These are phyloP conservation scores for Cryptocephalus primarius DNA, from an alignment of 2,888 invertebrate species.

Conservation along the genomic window DNA sequence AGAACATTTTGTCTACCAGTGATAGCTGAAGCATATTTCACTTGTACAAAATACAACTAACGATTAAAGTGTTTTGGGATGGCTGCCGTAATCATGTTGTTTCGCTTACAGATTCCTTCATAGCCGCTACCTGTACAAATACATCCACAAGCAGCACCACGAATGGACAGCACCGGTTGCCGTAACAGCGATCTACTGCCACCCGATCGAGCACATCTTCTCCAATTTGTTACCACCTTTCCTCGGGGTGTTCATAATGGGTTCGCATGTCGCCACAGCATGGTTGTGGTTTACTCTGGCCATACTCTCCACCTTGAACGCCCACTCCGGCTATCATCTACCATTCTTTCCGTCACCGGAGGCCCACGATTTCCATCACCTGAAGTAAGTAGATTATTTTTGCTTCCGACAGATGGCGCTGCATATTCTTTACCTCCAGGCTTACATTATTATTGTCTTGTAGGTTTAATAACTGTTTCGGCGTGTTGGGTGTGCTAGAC, in stretches of 20 bases:
- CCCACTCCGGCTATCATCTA: constrained; percentile 77
- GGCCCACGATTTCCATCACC: constrained; percentile 79
- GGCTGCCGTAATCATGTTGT: too few relatives aligned
- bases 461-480: constrained; percentile 78
- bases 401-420: neutral
- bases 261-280: constrained; percentile 64
- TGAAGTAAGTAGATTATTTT: constrained; percentile 48
- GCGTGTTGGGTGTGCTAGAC: constrained; percentile 71
- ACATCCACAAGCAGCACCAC: constrained; percentile 77
- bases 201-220: constrained; percentile 66
- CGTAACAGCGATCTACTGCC: constrained; percentile 70
- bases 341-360: constrained; percentile 79
- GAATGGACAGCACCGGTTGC: constrained; percentile 83
- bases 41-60: too few relatives aligned
- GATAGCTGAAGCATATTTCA: too few relatives aligned
- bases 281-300: constrained; percentile 73
- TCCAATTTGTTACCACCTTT: constrained; percentile 69
- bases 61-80: too few relatives aligned
- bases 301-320: constrained; percentile 66
- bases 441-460: constrained; percentile 1
- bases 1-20: too few relatives aligned
- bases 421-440: neutral
- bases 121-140: constrained; percentile 61
- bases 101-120: constrained; percentile 53
- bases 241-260: constrained; percentile 61